These are phyloP conservation scores for Gila robusta DNA, from an alignment of 2,797 vertebrate species.

Conservation along the genomic window DNA sequence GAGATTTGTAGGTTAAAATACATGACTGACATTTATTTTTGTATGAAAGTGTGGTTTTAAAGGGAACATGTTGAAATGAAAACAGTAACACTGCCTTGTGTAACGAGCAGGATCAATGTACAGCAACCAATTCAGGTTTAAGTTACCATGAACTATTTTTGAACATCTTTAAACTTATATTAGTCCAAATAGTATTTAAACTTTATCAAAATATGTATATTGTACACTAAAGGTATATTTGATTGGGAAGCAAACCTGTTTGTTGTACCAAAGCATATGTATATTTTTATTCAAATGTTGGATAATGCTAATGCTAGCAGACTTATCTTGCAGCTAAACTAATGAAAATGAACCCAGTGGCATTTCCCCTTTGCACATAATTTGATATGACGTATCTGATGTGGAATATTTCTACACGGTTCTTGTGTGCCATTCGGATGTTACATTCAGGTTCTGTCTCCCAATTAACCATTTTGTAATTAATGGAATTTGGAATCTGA, in stretches of 20 bases:
- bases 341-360: constrained; percentile 11
- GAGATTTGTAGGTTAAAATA: constrained; percentile 10
- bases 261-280: constrained; percentile 71
- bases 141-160: constrained; percentile 63
- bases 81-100: constrained; percentile 32
- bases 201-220: constrained; percentile 71
- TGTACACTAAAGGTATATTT: constrained; percentile 68
- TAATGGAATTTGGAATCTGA: not conserved
- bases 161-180: constrained; percentile 57
- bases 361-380: constrained; percentile 23
- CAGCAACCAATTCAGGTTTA: constrained; percentile 33
- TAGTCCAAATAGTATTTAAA: constrained; percentile 77
- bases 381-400: constrained; percentile 4
- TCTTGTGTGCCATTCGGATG: not conserved
- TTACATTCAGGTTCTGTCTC: constrained; percentile 6
- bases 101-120: constrained; percentile 30
- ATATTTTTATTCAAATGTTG: constrained; percentile 58
- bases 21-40: constrained; percentile 44
- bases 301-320: constrained; percentile 38
- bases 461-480: not conserved
- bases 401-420: constrained; percentile 10
- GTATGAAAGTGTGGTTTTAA: constrained; percentile 53
- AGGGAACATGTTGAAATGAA: constrained; percentile 58
- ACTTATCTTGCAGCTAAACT: constrained; percentile 24
- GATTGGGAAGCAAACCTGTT: constrained; percentile 55